phyloP scores from a whole-genome alignment of 1,140 invertebrate genomes.

The Drosophila navojoa region DNA sequence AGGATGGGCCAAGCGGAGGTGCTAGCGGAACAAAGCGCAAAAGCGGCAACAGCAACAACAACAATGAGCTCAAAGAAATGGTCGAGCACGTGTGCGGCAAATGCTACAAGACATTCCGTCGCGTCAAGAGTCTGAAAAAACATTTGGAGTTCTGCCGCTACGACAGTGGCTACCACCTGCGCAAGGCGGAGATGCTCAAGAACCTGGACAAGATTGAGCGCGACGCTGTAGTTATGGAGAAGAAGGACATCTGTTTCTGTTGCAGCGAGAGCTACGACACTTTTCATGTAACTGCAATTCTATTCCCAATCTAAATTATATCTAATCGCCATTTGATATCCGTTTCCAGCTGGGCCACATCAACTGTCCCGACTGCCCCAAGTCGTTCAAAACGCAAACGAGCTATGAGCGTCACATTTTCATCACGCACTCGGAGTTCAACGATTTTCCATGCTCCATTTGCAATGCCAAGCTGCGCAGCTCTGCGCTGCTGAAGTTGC shows the following conservation, averaged over 20 bases:
- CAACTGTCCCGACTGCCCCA: conserved; percentile 83
- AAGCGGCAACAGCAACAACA: conserved; percentile 12
- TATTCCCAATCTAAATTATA: not conserved
- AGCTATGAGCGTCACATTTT: conserved; percentile 83
- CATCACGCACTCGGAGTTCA: conserved; percentile 76
- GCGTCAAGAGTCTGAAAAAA: conserved; percentile 75
- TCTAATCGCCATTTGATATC: not conserved
- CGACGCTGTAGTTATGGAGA: conserved; percentile 76
- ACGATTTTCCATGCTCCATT: conserved; percentile 72
- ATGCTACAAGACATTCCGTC: conserved; percentile 79
- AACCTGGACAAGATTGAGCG: conserved; percentile 83
- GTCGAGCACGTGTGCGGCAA: conserved; percentile 83
- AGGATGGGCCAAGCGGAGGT: conserved; percentile 17
- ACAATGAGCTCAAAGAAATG: conserved; percentile 63
- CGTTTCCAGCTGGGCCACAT: conserved; percentile 72
- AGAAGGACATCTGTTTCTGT: conserved; percentile 80
- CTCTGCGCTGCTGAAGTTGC: conserved; percentile 65
- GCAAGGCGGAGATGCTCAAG: conserved; percentile 79
- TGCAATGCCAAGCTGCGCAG: conserved; percentile 82
- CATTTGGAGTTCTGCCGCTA: conserved; percentile 79
- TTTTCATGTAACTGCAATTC: conserved; percentile 67
- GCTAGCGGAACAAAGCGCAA: conserved; percentile 6
- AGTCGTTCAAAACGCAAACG: conserved; percentile 80
- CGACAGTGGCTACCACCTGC: conserved; percentile 76
- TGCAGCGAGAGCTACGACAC: conserved; percentile 82